phyloP scores from a whole-genome alignment of 2,888 invertebrate genomes.

The Cephus spinipes region DNA sequence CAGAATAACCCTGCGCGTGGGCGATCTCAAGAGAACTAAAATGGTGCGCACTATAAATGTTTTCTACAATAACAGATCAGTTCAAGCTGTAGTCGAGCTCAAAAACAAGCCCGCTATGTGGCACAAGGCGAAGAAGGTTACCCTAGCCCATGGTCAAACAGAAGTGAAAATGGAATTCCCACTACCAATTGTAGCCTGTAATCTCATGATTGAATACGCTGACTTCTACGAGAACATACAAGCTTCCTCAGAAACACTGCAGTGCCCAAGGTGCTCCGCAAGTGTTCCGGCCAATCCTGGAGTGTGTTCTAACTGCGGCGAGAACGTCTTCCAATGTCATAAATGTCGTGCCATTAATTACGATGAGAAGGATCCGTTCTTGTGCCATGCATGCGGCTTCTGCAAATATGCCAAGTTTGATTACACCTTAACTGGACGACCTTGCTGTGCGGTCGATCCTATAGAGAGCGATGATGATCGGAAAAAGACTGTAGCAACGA shows the following conservation, averaged over 20 bases:
- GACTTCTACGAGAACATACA: conserved; percentile 98
- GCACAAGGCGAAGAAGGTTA: conserved; percentile 96
- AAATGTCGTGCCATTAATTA: conserved; percentile 99
- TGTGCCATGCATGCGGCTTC: conserved; percentile 98
- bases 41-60: conserved; percentile 97
- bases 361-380: conserved; percentile 98
- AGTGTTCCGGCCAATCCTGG: conserved; percentile 98
- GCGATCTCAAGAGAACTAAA: conserved; percentile 95
- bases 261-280: conserved; percentile 96
- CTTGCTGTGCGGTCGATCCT: conserved; percentile 96
- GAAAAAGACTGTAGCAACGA: conserved; percentile 92
- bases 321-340: conserved; percentile 99
- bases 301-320: conserved; percentile 96
- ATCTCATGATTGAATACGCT: conserved; percentile 97
- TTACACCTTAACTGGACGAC: conserved; percentile 89
- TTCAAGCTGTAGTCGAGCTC: conserved; percentile 96
- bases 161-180: conserved; percentile 98
- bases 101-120: conserved; percentile 97
- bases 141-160: conserved; percentile 90
- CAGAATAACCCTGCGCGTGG: conserved; percentile 91
- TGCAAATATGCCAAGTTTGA: conserved; percentile 99
- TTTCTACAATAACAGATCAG: conserved; percentile 95
- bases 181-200: conserved; percentile 96
- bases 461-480: conserved; percentile 97
- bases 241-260: conserved; percentile 92